Base-by-base conservation (phyloP, 2,113 vertebrate species). In the Ploceus nigricollis region DNA sequence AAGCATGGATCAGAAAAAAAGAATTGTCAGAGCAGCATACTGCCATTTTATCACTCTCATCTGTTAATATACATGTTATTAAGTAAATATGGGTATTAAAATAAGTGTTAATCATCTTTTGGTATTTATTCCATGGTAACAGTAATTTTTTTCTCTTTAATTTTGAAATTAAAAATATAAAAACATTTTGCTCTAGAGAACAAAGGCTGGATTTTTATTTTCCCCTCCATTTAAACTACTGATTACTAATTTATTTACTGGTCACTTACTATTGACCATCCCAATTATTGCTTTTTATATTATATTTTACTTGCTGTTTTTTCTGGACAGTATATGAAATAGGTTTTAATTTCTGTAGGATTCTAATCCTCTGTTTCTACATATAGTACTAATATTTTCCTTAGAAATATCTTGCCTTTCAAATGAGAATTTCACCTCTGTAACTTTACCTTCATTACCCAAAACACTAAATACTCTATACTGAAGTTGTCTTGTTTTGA, bases 11-110 rank as follows among this genome's bases (percentile, higher is more conserved):
- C 68, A 85, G 65, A 40, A 91, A 94, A 91, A 76, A 91, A 82
- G 60, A 75, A 39, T 25, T 56, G 47, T 77, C 93, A 82, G 89
- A 79, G 51, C 60, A 89, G 89, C 66, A 91, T 77, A 27, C 87
- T 94, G 66, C 50, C 65, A 88, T 96, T 96, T 97, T 95, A 71
- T 88, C 68, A 83, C 33, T 77, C 37, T 91, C 51, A 58, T 79
- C 58, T 88, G 51, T 56, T 96, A 72, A 79, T 77, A 78, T 40
- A 76, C 47, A 60, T 66, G 60, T 50, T 92, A 66, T 35, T 90
- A 83, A 83, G 88, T 77, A 84, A 92, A 73, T 82, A 63, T 22
- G 11, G 87, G 50, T 66, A 89, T 86, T 83, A 78, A 92, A 81
- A 76, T 48, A 88, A 94, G 82, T 35, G 6, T 37, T 75, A 69